Evolutionary conservation across 2,113 vertebrate species (phyloP).

Genomic region (Melierax canorus): DNA sequence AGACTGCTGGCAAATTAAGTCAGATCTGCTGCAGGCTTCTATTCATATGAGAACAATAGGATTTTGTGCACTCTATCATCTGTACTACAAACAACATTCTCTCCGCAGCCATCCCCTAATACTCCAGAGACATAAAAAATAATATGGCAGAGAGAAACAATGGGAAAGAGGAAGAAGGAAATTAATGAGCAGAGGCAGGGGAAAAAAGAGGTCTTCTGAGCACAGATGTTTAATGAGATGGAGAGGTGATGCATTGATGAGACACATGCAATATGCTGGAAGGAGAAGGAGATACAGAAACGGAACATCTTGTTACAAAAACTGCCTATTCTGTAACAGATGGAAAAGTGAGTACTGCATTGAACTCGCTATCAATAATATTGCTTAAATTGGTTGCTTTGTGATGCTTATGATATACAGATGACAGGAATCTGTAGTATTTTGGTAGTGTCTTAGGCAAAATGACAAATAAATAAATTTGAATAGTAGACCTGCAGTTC

Average conservation of each 20-base stretch:
- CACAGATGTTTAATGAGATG: neutral
- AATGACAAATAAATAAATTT: neutral
- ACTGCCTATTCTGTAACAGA: neutral
- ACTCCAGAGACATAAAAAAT: neutral
- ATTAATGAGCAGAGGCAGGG: neutral
- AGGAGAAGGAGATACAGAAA: neutral
- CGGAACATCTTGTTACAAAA: neutral
- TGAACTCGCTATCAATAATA: neutral
- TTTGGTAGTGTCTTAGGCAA: neutral
- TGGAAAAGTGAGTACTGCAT: neutral
- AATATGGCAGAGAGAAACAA: neutral
- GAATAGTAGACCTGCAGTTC: neutral
- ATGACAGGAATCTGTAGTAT: neutral
- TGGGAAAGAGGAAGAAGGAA: neutral
- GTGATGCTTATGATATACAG: neutral
- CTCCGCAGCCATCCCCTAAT: neutral
- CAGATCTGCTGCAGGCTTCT: neutral
- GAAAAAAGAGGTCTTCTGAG: neutral
- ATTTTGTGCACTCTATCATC: neutral
- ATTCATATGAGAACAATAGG: neutral
- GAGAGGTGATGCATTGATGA: neutral
- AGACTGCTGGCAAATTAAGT: neutral
- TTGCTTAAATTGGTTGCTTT: neutral
- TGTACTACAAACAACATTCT: neutral
- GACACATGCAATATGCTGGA: neutral